Percentiles rank a stretch among this genome's conserved stretches.
Evolutionary conservation across 2,113 vertebrate species (phyloP).

Genomic region (Corythornis vintsioides): DNA sequence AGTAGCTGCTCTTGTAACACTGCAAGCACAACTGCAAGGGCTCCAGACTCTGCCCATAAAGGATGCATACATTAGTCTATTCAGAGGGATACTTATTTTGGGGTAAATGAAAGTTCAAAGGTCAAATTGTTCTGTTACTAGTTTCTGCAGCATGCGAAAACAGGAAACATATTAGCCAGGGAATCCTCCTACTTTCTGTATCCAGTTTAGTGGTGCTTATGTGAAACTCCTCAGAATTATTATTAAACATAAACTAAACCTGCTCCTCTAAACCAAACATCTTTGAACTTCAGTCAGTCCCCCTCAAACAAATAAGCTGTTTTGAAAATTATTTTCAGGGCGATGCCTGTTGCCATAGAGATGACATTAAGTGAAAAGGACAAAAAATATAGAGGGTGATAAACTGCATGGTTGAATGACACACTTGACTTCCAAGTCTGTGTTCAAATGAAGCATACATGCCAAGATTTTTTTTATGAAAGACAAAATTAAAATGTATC

Average conservation of each 20-base stretch:
- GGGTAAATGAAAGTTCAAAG: neutral
- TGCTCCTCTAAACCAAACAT: conserved; percentile 80
- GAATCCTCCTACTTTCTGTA: conserved; percentile 45
- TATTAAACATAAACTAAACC: conserved; percentile 85
- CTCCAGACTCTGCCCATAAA: neutral
- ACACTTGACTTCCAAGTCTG: conserved; percentile 84
- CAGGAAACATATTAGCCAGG: neutral
- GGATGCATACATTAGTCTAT: neutral
- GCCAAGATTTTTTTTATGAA: conserved; percentile 85
- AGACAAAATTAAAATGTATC: conserved; percentile 90
- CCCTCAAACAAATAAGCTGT: conserved; percentile 84
- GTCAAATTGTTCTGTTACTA: neutral
- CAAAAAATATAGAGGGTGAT: conserved; percentile 89
- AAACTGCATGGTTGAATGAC: conserved; percentile 84
- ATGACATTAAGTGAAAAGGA: conserved; percentile 91
- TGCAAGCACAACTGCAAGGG: neutral
- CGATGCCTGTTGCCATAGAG: conserved; percentile 87
- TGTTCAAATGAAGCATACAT: conserved; percentile 79
- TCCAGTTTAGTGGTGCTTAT: conserved; percentile 65
- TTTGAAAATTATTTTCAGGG: conserved; percentile 88
- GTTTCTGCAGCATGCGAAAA: neutral
- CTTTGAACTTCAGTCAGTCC: conserved; percentile 79
- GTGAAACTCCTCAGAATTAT: conserved; percentile 75
- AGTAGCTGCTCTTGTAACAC: neutral
- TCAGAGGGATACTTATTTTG: neutral